Base-by-base conservation (phyloP, 2,888 invertebrate genomes). In the Drymonia ruficornis region DNA sequence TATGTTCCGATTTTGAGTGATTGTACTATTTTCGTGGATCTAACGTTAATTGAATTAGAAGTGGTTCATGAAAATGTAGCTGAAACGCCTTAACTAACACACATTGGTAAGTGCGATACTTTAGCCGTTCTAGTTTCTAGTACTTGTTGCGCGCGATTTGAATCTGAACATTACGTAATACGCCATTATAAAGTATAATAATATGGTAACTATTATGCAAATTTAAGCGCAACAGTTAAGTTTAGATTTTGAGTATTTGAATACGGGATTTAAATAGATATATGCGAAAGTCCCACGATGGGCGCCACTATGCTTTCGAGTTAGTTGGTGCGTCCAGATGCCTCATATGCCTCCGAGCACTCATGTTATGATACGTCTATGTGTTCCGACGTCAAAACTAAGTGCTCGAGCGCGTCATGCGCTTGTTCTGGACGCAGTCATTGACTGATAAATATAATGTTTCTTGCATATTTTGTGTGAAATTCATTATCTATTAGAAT, bases 141-240 rank as follows among this genome's bases (percentile, higher is more conserved):
- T 84, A 90, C 90, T 90, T 90, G 90, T 90, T 90, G 90, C 89
- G 80, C 78, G 78, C 63, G 55, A 59, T 72, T 80, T 81, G 74
- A 72, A 74, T 70, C 67, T 67, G 67, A 58, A 50, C 65, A 72
- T 91, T 91, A 90, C 87, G 87, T 89, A 91, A 91, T 79, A 61
- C 67, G 74, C 71, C 76, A 76, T 83, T 81, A 73, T 63, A 73
- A 77, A 72, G 54, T 67, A 70, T 61, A 68, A 70, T 67, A 57
- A 64, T 60, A 63, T 65, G 18, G 13, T 36, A 31, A 23, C 23
- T 31, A 31, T 31, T 9, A 13, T 36, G 0, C 1, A 11, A 34
- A 34, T 36, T n/a, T 13, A 36, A 36, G n/a, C 9, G 7, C 4
- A n/a, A 9, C 31, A 11, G 9, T 38, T n/a, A 13, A n/a, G 38